phyloP scores from a whole-genome alignment of 2,888 invertebrate species.

The Eupithecia abbreviata region DNA sequence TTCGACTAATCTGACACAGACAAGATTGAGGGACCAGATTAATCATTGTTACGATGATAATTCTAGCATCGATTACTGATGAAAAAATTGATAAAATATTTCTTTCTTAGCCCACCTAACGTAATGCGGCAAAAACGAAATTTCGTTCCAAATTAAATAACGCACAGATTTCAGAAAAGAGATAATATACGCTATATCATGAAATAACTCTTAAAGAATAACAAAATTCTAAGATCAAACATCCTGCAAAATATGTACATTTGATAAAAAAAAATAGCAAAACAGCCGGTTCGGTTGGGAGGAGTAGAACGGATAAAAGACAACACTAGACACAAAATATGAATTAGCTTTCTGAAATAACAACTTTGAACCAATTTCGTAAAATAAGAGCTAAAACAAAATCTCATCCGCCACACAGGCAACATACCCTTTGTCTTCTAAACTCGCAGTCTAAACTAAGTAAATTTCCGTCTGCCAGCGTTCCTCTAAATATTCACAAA shows the following conservation, averaged over 20 bases:
- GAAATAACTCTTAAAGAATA: neutral
- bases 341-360: neutral
- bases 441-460: constrained; percentile 31
- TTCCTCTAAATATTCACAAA: constrained; percentile 29
- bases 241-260: neutral
- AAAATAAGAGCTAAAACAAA: constrained; percentile 14
- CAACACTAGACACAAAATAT: neutral
- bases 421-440: constrained; percentile 27
- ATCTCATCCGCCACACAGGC: constrained; percentile 3
- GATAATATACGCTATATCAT: neutral
- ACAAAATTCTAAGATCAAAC: neutral
- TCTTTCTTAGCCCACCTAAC: neutral
- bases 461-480: constrained; percentile 33
- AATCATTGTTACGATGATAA: constrained; percentile 58
- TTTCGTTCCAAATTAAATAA: neutral
- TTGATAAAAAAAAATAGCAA: neutral
- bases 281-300: neutral
- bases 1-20: constrained; percentile 67
- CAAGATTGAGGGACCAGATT: constrained; percentile 70
- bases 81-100: constrained; percentile 1
- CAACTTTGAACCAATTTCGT: neutral
- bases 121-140: neutral
- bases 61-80: constrained; percentile 4
- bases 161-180: neutral
- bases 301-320: neutral